Conservation (phyloP, 2,113 vertebrate genomes). For the Vidua chalybeata region DNA sequence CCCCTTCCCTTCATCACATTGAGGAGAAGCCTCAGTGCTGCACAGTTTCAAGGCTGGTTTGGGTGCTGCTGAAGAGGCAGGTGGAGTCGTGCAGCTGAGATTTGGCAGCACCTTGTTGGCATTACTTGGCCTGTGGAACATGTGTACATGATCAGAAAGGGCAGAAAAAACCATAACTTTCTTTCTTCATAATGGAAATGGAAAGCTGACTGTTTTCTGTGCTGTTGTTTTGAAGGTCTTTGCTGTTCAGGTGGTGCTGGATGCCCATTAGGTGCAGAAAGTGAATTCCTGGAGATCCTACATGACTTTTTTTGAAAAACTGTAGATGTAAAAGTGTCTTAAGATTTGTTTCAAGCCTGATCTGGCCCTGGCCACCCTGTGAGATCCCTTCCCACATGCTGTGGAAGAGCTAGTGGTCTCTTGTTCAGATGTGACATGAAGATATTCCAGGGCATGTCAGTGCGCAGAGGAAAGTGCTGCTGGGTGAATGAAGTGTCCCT, state of each 20-base stretch:
- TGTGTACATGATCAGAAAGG: not conserved
- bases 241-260: not conserved
- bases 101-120: not conserved
- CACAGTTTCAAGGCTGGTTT: rapidly evolving
- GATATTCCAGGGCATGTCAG: not conserved
- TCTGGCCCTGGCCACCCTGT: not conserved
- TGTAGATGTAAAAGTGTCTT: not conserved
- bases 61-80: not conserved
- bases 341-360: not conserved
- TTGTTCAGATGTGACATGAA: rapidly evolving
- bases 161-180: not conserved
- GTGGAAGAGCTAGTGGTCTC: not conserved
- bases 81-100: not conserved
- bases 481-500: conserved; percentile 6
- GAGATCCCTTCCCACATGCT: not conserved
- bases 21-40: not conserved
- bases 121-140: not conserved
- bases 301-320: not conserved
- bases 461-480: not conserved
- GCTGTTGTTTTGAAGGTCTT: not conserved
- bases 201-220: not conserved
- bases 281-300: not conserved
- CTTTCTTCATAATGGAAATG: not conserved
- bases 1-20: not conserved
- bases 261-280: not conserved